phyloP scores from a whole-genome alignment of 2,113 vertebrate species.

The Callospermophilus lateralis region DNA sequence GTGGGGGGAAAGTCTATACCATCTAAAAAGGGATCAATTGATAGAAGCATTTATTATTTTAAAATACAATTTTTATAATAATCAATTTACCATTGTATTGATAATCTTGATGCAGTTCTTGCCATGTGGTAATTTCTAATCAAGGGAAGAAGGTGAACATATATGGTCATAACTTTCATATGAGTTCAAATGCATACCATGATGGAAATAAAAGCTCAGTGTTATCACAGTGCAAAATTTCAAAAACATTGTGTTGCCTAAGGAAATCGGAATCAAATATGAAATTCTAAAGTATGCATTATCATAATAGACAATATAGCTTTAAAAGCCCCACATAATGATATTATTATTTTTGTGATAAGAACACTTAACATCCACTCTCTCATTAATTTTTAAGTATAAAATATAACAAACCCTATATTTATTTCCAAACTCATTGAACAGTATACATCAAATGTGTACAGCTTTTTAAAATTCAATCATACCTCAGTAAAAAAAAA shows the following conservation, averaged over 20 bases:
- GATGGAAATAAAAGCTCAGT: neutral
- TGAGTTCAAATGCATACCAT: neutral
- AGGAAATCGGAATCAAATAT: neutral
- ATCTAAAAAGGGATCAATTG: neutral
- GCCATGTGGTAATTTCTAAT: neutral
- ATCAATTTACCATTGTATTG: neutral
- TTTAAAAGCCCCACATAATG: neutral
- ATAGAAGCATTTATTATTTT: neutral
- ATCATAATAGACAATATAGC: neutral
- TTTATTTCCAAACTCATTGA: neutral
- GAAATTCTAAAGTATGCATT: constrained; percentile 26
- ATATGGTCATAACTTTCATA: neutral
- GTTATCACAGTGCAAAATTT: neutral
- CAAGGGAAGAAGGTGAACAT: neutral
- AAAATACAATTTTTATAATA: neutral
- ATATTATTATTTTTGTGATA: neutral
- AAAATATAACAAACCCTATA: too few species aligned
- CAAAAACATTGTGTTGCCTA: neutral
- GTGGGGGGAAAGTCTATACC: neutral
- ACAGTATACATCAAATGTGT: neutral
- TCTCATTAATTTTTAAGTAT: neutral
- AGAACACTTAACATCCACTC: neutral
- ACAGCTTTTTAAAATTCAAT: neutral
- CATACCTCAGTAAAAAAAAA: neutral
- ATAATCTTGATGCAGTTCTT: neutral